Evolutionary conservation across 2,888 invertebrate genomes (phyloP), one percentile per base, ranked within the genome.

Genomic region (Argyresthia albistria): DNA sequence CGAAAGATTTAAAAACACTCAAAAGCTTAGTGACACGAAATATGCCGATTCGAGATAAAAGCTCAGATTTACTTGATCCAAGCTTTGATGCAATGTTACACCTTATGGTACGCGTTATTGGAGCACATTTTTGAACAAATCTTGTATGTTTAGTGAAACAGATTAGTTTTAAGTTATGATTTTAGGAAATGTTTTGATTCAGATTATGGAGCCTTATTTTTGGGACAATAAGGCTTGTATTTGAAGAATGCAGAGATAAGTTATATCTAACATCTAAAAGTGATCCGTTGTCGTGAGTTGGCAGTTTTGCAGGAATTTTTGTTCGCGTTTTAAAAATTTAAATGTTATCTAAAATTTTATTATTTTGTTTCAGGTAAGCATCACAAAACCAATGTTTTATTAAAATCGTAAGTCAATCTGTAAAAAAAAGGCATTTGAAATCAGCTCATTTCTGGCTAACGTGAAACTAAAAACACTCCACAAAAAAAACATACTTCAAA

Each of bases 251-350:
- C n/a, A n/a, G n/a, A n/a, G n/a, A n/a, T n/a, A n/a, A n/a, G n/a
- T 25, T 25, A 25, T 45, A 45, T 45, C 15, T 15, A 45, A 45
- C 45, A 25, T 25, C 25, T 15, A 47, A 35, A 25, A 12, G 47
- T 47, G 35, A n/a, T 35, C 47, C 35, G 47, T 25, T 47, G 16
- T 47, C 47, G 47, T 47, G 47, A 47, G 25, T 35, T 47, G 35
- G 11, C 47, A 47, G 35, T 47, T 47, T 47, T 47, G 35, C 25
- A 47, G n/a, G 45, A 43, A n/a, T 43, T 43, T 43, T 43, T 14
- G n/a, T 14, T n/a, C 14, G 14, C 43, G 8, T 43, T 43, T 43
- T 43, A 6, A 1, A 14, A 12, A 12, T 45, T 45, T 43, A 14
- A 14, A 15, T 45, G 8, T 45, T 45, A 9, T 15, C 9, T 15